Percentiles rank a stretch among this genome's conserved stretches.
Evolutionary conservation across 2,113 vertebrate genomes (phyloP).

Genomic region (Prionailurus viverrinus): DNA sequence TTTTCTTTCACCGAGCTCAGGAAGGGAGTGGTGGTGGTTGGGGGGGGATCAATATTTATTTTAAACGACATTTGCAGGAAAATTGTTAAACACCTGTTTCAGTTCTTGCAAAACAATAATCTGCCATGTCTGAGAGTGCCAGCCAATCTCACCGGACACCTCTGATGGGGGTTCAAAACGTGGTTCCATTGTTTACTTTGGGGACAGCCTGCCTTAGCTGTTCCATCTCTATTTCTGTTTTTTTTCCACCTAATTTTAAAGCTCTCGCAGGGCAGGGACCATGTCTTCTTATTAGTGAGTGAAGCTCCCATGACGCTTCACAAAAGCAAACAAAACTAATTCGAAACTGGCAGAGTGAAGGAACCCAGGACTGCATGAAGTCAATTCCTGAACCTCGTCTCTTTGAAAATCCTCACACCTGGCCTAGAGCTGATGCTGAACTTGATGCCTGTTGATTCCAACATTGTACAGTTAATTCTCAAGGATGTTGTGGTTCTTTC

Average conservation of each 20-base stretch:
- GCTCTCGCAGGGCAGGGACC: background rate
- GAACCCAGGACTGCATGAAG: background rate
- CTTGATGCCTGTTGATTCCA: background rate
- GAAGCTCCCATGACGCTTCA: background rate
- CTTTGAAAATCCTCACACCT: background rate
- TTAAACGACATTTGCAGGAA: background rate
- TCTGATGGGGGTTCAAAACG: background rate
- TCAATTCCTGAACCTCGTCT: background rate
- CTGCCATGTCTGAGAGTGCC: background rate
- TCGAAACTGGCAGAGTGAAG: background rate
- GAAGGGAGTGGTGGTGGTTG: background rate
- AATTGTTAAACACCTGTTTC: background rate
- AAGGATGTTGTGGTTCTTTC: background rate
- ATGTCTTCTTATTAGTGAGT: background rate
- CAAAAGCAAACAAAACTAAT: background rate
- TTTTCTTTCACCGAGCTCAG: background rate
- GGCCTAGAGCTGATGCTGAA: background rate
- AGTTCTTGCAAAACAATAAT: background rate
- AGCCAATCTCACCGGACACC: background rate
- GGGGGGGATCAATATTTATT: background rate
- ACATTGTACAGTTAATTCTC: background rate
- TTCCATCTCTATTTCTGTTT: background rate
- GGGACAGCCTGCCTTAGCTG: background rate
- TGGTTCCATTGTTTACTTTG: background rate
- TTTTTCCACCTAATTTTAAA: conserved; percentile 2